A percentile compares a stretch with the other conserved stretches of the same genome.
Evolutionary conservation across 2,888 invertebrate genomes (phyloP).

Genomic region (Harpagoxenus sublaevis): DNA sequence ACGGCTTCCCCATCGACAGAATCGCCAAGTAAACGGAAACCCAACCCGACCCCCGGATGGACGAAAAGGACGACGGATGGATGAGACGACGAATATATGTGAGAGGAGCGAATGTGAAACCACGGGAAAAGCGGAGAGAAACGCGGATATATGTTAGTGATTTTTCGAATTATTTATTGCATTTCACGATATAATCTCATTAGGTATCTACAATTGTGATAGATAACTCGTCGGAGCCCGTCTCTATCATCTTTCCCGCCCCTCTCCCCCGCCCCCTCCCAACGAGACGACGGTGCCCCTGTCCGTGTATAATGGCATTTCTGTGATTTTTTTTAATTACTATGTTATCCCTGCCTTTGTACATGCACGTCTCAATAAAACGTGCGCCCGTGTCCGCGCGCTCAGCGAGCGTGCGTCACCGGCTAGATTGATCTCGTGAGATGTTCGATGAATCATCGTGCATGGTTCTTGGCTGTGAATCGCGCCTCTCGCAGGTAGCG

Average conservation of each 20-base stretch:
- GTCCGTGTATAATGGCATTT: constrained; percentile 46
- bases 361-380: constrained; percentile 16
- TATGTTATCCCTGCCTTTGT: constrained; percentile 9
- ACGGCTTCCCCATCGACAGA: constrained; percentile 68
- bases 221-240: constrained; percentile 51
- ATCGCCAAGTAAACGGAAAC: constrained; percentile 62
- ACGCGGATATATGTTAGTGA: constrained; percentile 27
- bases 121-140: not conserved
- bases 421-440: constrained; percentile 46
- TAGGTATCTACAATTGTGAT: constrained; percentile 61
- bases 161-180: constrained; percentile 62
- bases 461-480: constrained; percentile 53
- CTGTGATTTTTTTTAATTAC: constrained; percentile 53
- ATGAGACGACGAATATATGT: constrained; percentile 18
- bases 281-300: constrained; percentile 7
- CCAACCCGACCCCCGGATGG: constrained; percentile 4
- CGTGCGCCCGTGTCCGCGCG: not conserved
- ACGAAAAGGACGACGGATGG: constrained; percentile 10
- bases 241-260: not conserved
- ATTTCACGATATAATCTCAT: constrained; percentile 69
- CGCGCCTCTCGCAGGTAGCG: constrained; percentile 22
- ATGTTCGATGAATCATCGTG: constrained; percentile 45
- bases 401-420: constrained; percentile 17
- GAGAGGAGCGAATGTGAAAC: constrained; percentile 43
- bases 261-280: not conserved